phyloP scores from a whole-genome alignment of 2,888 invertebrate species.

The Belgica antarctica region DNA sequence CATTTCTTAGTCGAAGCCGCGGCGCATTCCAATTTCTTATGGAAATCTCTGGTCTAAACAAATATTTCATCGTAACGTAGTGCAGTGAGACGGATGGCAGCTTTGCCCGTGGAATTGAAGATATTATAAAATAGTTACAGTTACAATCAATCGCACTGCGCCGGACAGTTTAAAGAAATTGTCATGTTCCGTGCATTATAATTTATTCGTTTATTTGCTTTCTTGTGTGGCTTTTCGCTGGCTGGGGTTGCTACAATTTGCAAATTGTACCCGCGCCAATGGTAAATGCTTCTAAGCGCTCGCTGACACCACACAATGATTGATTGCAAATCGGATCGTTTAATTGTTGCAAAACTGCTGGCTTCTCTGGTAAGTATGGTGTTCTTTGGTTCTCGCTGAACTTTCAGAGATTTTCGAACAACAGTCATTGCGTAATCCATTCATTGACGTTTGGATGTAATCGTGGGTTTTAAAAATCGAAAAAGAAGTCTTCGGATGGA shows the following conservation, averaged over 20 bases:
- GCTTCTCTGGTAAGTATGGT: no score
- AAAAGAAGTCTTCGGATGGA: constrained; percentile 6
- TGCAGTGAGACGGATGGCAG: neutral
- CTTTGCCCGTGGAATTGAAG: neutral
- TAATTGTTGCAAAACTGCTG: no score
- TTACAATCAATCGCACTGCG: neutral
- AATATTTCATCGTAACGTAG: constrained; percentile 22
- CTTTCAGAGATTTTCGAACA: neutral
- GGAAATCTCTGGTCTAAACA: constrained; percentile 23
- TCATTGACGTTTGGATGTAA: neutral
- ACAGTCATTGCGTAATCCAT: neutral
- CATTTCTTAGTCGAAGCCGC: neutral
- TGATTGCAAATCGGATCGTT: no score
- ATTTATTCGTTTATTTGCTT: neutral
- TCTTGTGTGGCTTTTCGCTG: no score
- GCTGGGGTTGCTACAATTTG: no score
- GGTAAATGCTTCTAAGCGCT: no score
- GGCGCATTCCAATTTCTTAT: constrained; percentile 13
- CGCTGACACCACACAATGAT: no score
- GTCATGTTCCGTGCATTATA: neutral
- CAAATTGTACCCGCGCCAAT: no score
- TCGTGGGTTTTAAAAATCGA: neutral
- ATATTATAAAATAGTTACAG: constrained; percentile 18
- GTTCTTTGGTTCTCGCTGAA: no score
- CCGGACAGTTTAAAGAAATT: neutral